These are phyloP conservation scores for Tenthredo notha DNA, from an alignment of 2,888 invertebrate species.

Conservation along the genomic window DNA sequence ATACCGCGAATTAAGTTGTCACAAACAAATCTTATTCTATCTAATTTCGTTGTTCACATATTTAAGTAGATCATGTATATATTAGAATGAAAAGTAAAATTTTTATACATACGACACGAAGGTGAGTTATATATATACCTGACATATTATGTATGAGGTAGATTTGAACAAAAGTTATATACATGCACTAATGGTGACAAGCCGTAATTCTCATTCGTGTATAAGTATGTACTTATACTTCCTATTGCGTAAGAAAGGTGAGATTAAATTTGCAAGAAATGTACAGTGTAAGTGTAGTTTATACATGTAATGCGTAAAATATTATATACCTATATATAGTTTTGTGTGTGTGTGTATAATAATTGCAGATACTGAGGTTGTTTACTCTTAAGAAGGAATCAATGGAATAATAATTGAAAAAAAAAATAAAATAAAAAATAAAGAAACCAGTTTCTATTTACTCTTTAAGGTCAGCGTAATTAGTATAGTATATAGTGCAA, in stretches of 20 bases:
- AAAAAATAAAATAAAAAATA: no score
- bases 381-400: not conserved
- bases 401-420: constrained; percentile 21
- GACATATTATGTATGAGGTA: not conserved
- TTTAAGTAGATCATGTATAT: not conserved
- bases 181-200: not conserved
- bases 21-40: no score
- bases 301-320: no score
- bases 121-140: not conserved
- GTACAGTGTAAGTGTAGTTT: not conserved
- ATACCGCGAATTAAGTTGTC: no score
- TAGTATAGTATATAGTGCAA: not conserved
- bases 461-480: not conserved
- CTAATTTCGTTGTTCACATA: not conserved
- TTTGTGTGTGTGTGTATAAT: no score
- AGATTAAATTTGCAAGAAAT: constrained; percentile 20
- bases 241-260: constrained; percentile 28
- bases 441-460: not conserved
- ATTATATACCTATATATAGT: not conserved
- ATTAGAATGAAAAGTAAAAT: not conserved
- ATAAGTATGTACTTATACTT: not conserved
- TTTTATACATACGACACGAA: not conserved
- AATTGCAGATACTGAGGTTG: not conserved
- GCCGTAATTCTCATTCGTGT: not conserved
- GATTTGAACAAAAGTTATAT: constrained; percentile 14